These are phyloP conservation scores for Stenopsyche tienmushanensis DNA, from an alignment of 1,140 invertebrate genomes.

Conservation along the genomic window DNA sequence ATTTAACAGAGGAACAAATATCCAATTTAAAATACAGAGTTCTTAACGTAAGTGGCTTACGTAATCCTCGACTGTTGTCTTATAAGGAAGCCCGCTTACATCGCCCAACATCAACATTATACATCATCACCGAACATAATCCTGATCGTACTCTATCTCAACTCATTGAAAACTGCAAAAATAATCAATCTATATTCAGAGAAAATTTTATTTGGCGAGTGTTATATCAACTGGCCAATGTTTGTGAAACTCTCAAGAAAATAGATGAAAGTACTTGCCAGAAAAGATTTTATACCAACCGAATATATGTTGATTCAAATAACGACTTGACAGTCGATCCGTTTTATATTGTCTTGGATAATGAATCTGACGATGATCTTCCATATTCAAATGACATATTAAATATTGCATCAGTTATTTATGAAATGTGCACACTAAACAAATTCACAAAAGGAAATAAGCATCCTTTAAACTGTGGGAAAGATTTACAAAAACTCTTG, in stretches of 20 bases:
- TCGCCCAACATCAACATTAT: slow-evolving; percentile 8
- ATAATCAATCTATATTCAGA: slow-evolving; percentile 43
- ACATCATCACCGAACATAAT: slow-evolving; percentile 26
- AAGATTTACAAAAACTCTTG: slow-evolving; percentile 49
- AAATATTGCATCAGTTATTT: slow-evolving; percentile 47
- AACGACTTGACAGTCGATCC: slow-evolving; percentile 50
- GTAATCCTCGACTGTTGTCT: too few species aligned
- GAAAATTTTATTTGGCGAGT: slow-evolving; percentile 53
- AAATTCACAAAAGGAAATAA: slow-evolving; percentile 41
- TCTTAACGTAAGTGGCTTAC: too few species aligned
- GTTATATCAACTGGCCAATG: slow-evolving; percentile 48
- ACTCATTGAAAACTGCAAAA: slow-evolving; percentile 16
- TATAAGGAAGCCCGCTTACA: too few species aligned
- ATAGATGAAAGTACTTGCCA: slow-evolving; percentile 45
- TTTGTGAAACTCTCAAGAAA: slow-evolving; percentile 45
- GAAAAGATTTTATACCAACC: slow-evolving; percentile 46
- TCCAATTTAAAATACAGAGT: too few species aligned
- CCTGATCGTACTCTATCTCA: slow-evolving; percentile 18
- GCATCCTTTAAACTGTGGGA: slow-evolving; percentile 47
- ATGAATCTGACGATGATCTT: neutral
- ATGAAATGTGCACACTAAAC: slow-evolving; percentile 44
- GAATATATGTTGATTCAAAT: slow-evolving; percentile 47
- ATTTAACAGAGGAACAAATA: slow-evolving; percentile 1
- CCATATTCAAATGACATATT: slow-evolving; percentile 43
- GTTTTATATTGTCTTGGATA: slow-evolving; percentile 46